Conservation (phyloP, 2,113 vertebrate species). For the Maccullochella peelii region DNA sequence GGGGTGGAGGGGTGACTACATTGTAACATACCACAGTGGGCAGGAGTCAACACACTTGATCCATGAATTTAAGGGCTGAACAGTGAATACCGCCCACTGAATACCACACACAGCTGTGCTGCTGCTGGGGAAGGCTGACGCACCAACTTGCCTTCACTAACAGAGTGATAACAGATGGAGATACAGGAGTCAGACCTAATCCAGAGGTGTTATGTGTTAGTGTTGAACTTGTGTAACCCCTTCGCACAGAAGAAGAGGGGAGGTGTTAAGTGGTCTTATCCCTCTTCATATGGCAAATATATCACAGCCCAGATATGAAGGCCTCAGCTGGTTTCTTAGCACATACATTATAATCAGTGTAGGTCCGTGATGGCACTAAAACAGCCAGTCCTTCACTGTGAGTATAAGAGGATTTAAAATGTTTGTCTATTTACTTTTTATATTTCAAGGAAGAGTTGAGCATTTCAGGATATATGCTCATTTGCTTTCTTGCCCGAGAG, state of each 20-base stretch:
- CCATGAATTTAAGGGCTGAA: conserved; percentile 71
- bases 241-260: conserved; percentile 30
- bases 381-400: background rate
- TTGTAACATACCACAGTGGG: conserved; percentile 67
- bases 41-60: conserved; percentile 79
- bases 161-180: conserved; percentile 75
- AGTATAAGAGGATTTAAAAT: background rate
- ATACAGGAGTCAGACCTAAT: conserved; percentile 46
- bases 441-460: background rate
- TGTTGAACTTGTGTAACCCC: conserved; percentile 48
- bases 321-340: conserved; percentile 9
- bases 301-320: conserved; percentile 16
- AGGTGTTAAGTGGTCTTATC: conserved; percentile 57
- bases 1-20: conserved; percentile 45
- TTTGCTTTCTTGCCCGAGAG: background rate
- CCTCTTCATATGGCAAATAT: conserved; percentile 20
- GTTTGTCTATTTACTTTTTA: background rate
- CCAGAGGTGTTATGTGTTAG: conserved; percentile 40
- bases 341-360: background rate
- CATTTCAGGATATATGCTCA: background rate
- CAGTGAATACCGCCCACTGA: conserved; percentile 80
- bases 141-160: conserved; percentile 50
- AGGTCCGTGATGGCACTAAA: background rate
- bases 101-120: conserved; percentile 81
- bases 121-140: conserved; percentile 32